Evolutionary conservation across 2,888 invertebrate species (phyloP), one percentile per base, ranked within the genome.

Genomic region (Ichneumon xanthorius): DNA sequence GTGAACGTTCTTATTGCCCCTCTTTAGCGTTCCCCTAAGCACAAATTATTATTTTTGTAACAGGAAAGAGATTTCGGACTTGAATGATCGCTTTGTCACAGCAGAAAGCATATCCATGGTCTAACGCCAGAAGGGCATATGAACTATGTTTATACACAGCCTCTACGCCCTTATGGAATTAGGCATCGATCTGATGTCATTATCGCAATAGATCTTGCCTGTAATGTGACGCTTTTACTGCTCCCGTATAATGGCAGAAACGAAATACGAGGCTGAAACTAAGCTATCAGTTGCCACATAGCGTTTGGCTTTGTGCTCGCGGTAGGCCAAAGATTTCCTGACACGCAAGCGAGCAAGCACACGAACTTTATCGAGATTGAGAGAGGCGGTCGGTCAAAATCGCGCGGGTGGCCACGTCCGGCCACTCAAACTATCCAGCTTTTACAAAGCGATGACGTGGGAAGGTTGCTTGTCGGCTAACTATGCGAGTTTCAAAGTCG

Each of bases 261-360:
- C 67, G 19, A 67, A 37, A 40, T 40, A 37, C 37, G 67, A n/a
- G 37, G 7, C n/a, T 33, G 65, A 40, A 67, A 37, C 67, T 19
- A 67, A 37, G 19, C 40, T 30, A 45, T 26, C 48, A 40, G 40
- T n/a, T 50, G n/a, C 63, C 30, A 37, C 16, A 48, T 16, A 65
- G 33, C 30, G 22, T 26, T 79, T 73, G 50, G 22, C 37, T 63
- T 71, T 33, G 53, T 61, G 45, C 63, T 65, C 53, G 77, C 58
- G 82, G 77, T 71, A 26, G 33, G 65, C 55, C 53, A 71, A 77
- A 82, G 65, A 82, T 55, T 82, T 30, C 33, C 30, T 16, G 53
- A 71, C 63, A 70, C 50, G 81, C 37, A n/a, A 53, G 40, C 30
- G 53, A 33, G 16, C 19, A 16, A 19, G 58, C 26, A 58, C 72